These are phyloP conservation scores for Aphelocoma coerulescens DNA, from an alignment of 2,113 vertebrate species.

Conservation along the genomic window DNA sequence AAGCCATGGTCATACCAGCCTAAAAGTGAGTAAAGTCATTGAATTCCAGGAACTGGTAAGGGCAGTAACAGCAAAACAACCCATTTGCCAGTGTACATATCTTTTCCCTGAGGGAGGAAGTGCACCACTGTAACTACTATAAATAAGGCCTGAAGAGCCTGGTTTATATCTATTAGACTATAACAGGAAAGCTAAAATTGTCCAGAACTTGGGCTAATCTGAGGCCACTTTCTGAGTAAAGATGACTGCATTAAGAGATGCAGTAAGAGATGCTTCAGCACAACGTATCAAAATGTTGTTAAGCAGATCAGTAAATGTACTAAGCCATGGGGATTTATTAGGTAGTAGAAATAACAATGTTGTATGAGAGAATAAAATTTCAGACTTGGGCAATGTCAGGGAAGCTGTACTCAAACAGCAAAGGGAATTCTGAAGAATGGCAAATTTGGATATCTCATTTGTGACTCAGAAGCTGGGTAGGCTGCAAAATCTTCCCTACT, in stretches of 20 bases:
- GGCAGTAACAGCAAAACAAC: not conserved
- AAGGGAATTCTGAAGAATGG: not conserved
- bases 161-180: not conserved
- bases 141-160: not conserved
- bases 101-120: not conserved
- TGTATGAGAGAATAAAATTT: not conserved
- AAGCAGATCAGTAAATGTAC: not conserved
- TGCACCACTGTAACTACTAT: not conserved
- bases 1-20: not conserved
- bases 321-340: not conserved
- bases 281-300: fast-evolving
- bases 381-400: not conserved
- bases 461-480: not conserved
- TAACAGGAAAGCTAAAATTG: not conserved
- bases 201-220: not conserved
- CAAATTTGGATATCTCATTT: not conserved
- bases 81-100: not conserved
- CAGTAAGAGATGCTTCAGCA: not conserved
- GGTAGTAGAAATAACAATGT: not conserved
- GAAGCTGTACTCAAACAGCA: not conserved
- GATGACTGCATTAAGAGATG: not conserved
- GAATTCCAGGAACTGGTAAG: constrained; percentile 13
- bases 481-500: not conserved
- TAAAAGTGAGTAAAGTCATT: not conserved
- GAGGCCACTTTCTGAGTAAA: not conserved